Conservation (phyloP, 2,797 vertebrate species). For the Coreius guichenoti region DNA sequence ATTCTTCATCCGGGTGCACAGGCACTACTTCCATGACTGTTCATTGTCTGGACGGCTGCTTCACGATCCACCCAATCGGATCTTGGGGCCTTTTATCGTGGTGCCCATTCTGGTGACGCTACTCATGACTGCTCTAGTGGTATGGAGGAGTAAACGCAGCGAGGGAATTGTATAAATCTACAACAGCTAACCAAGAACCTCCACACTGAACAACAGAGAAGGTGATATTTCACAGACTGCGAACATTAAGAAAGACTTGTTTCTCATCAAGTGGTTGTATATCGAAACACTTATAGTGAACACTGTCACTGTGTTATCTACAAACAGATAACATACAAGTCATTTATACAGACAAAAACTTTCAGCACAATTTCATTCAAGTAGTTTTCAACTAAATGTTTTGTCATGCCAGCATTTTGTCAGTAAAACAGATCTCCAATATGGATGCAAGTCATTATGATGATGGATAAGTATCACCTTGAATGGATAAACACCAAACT, state of each 20-base stretch:
- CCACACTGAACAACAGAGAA: constrained; percentile 10
- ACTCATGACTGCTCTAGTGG: constrained; percentile 90
- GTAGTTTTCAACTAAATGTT: constrained; percentile 18
- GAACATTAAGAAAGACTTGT: constrained; percentile 1
- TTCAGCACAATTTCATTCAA: neutral
- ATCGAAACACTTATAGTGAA: constrained; percentile 1
- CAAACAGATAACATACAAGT: constrained; percentile 21
- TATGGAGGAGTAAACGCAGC: constrained; percentile 91
- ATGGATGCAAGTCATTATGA: neutral
- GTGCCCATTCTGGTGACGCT: constrained; percentile 88
- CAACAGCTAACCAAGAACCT: neutral
- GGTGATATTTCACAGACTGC: constrained; percentile 10
- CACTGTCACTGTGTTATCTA: neutral
- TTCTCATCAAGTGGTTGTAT: constrained; percentile 20
- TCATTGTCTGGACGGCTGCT: constrained; percentile 83
- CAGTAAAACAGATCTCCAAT: neutral
- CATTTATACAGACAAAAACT: constrained; percentile 17
- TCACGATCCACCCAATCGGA: constrained; percentile 84
- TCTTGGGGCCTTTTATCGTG: constrained; percentile 90
- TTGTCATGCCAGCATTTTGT: constrained; percentile 40
- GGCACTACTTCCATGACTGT: constrained; percentile 88
- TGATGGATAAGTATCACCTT: constrained; percentile 33
- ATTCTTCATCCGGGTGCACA: constrained; percentile 90
- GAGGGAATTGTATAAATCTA: constrained; percentile 86
- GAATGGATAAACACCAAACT: constrained; percentile 3